These are phyloP conservation scores for Hypolimnas misippus DNA, from an alignment of 2,888 invertebrate species.

Conservation along the genomic window DNA sequence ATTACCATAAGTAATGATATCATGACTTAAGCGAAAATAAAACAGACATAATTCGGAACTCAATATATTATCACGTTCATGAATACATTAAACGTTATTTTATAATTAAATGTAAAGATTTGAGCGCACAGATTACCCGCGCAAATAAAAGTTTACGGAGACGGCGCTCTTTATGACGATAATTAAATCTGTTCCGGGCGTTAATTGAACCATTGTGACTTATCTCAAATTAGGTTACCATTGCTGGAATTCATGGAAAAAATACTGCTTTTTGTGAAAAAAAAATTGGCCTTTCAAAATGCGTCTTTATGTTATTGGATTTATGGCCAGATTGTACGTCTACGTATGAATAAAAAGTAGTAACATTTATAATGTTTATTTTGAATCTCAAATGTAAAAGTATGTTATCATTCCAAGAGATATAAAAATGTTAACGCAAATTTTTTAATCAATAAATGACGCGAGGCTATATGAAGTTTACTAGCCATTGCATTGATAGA, in stretches of 20 bases:
- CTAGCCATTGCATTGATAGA: too few relatives aligned
- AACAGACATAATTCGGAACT: too few relatives aligned
- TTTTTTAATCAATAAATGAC: too few relatives aligned
- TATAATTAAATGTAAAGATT: constrained; percentile 4
- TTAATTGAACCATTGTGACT: constrained; percentile 9
- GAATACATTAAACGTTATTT: constrained; percentile 3
- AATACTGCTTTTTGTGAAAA: background rate
- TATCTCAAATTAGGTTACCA: constrained; percentile 2
- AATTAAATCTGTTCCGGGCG: constrained; percentile 15
- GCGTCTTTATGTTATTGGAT: background rate
- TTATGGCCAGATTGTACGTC: too few relatives aligned
- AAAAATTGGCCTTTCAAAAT: background rate
- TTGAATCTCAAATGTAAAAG: too few relatives aligned
- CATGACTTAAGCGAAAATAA: too few relatives aligned
- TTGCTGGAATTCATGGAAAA: background rate
- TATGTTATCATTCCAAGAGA: too few relatives aligned
- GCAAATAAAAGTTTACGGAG: constrained; percentile 10
- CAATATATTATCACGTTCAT: background rate
- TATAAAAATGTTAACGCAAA: too few relatives aligned
- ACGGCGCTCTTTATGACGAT: background rate
- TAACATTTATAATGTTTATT: too few relatives aligned
- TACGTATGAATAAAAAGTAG: too few relatives aligned
- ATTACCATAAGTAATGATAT: too few relatives aligned
- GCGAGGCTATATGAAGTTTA: too few relatives aligned
- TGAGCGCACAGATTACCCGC: background rate